Evolutionary conservation across 1,140 invertebrate genomes (phyloP).

Genomic region (Sitophilus oryzae): DNA sequence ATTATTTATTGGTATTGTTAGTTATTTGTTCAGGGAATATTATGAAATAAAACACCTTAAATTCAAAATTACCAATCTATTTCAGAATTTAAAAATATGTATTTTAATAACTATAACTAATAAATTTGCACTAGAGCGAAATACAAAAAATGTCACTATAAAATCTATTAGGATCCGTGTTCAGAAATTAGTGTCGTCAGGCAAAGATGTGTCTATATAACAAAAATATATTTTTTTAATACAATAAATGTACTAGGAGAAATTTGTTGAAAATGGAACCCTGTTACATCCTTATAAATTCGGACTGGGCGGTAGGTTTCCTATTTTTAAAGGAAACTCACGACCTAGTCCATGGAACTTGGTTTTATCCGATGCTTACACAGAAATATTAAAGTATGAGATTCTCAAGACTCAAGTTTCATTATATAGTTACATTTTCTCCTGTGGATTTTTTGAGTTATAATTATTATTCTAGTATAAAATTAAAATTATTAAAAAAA

Average conservation of each 20-base stretch:
- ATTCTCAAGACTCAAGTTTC: too few relatives aligned
- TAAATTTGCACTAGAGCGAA: slow-evolving; percentile 13
- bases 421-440: too few relatives aligned
- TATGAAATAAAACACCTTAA: too few relatives aligned
- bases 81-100: slow-evolving; percentile 1
- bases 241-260: slow-evolving; percentile 6
- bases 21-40: too few relatives aligned
- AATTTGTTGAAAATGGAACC: slow-evolving; percentile 1
- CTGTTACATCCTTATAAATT: background rate
- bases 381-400: background rate
- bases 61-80: too few relatives aligned
- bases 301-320: background rate
- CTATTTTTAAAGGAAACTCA: background rate
- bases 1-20: too few relatives aligned
- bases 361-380: background rate
- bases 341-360: background rate
- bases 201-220: slow-evolving; percentile 7
- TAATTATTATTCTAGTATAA: background rate
- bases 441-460: too few relatives aligned
- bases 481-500: background rate
- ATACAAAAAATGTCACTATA: background rate
- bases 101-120: background rate
- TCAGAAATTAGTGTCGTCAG: slow-evolving; percentile 10
- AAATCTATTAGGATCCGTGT: background rate
- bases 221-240: slow-evolving; percentile 9